Evolutionary conservation across 2,113 vertebrate species (phyloP).

Genomic region (Madoqua kirkii): DNA sequence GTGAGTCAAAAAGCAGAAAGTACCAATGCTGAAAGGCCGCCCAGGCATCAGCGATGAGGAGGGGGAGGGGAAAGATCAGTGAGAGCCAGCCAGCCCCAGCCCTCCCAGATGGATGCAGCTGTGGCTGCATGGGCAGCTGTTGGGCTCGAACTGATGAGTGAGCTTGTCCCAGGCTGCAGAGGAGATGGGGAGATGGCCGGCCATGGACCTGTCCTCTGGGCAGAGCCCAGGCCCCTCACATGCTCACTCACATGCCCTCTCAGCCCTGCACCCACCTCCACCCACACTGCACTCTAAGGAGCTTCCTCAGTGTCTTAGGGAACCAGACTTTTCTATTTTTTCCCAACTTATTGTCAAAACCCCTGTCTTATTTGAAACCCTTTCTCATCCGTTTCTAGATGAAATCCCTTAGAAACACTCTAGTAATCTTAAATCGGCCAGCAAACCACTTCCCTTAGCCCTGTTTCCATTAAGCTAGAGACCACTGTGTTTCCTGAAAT

Average conservation of each 20-base stretch:
- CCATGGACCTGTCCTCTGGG: neutral
- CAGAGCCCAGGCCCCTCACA: neutral
- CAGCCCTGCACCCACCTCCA: neutral
- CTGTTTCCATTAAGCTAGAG: neutral
- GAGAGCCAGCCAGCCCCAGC: neutral
- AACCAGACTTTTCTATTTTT: neutral
- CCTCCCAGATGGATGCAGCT: neutral
- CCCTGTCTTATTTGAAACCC: neutral
- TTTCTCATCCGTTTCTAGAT: neutral
- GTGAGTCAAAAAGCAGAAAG: neutral
- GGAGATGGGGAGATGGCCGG: neutral
- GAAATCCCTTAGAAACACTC: neutral
- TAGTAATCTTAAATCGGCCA: neutral
- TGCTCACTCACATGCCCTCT: neutral
- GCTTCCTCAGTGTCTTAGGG: neutral
- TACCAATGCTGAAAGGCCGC: neutral
- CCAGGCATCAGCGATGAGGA: neutral
- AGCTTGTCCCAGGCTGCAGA: too few species aligned
- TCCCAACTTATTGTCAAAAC: neutral
- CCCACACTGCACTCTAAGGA: neutral
- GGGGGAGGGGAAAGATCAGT: accelerated
- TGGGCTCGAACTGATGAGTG: neutral
- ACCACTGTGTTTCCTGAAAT: neutral
- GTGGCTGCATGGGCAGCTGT: neutral
- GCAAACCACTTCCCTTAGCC: neutral